These are phyloP conservation scores for Propithecus coquereli DNA, from an alignment of 2,113 vertebrate genomes.

Conservation along the genomic window DNA sequence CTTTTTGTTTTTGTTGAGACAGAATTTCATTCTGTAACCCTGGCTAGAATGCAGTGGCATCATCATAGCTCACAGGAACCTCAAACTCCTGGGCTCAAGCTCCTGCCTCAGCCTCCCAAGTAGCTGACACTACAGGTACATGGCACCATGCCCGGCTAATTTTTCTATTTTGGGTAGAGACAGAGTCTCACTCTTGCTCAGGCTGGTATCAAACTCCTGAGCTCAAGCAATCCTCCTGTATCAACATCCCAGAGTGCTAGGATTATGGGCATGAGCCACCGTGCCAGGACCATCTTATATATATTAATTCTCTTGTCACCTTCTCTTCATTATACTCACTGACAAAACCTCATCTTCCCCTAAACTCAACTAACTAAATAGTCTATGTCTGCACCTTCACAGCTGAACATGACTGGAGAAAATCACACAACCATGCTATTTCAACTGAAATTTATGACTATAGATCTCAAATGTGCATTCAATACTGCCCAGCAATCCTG, in stretches of 20 bases:
- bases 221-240: not conserved
- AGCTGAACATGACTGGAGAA: not conserved
- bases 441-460: not conserved
- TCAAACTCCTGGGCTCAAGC: not conserved
- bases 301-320: not conserved
- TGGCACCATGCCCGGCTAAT: not conserved
- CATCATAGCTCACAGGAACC: not conserved
- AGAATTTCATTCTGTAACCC: not conserved
- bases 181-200: not conserved
- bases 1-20: not conserved
- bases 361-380: not conserved
- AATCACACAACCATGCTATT: not conserved
- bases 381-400: not conserved
- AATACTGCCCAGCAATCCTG: not conserved
- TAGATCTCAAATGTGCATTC: not conserved
- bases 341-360: not conserved
- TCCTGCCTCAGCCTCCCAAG: not conserved
- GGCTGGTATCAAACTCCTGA: not conserved
- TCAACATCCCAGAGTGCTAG: no score
- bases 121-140: not conserved
- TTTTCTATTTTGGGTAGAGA: not conserved
- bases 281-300: not conserved
- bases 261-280: no score
- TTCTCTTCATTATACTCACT: not conserved
- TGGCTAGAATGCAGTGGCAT: not conserved